phyloP scores from a whole-genome alignment of 2,113 vertebrate species.

The Asarcornis scutulata region DNA sequence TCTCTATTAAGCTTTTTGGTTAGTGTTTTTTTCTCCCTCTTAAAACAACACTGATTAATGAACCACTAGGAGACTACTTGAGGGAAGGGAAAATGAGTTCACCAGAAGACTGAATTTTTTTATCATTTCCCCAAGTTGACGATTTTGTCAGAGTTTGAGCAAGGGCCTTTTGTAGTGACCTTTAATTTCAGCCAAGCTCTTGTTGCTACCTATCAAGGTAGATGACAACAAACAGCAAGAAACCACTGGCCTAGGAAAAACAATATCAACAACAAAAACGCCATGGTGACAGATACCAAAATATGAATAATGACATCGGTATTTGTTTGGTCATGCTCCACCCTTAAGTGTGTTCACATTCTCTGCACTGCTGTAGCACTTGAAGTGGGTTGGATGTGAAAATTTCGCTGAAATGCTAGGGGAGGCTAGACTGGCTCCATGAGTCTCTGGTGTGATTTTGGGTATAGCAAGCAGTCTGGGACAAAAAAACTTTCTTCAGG shows the following conservation, averaged over 20 bases:
- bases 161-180: background rate
- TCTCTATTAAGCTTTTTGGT: background rate
- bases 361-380: background rate
- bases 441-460: background rate
- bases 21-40: background rate
- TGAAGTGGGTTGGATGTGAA: background rate
- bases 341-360: background rate
- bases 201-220: background rate
- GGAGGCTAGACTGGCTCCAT: accelerated
- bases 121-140: background rate
- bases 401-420: background rate
- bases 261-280: background rate
- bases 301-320: background rate
- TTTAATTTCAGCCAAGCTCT: background rate
- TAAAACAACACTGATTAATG: background rate
- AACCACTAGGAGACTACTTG: background rate
- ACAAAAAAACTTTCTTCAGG: background rate
- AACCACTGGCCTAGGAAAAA: background rate
- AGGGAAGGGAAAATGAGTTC: background rate
- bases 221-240: background rate
- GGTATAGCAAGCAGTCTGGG: background rate
- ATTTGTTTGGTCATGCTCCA: background rate
- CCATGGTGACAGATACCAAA: background rate
- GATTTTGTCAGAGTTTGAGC: background rate
- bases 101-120: background rate